phyloP scores from a whole-genome alignment of 2,113 vertebrate species.

The Caranx melampygus region DNA sequence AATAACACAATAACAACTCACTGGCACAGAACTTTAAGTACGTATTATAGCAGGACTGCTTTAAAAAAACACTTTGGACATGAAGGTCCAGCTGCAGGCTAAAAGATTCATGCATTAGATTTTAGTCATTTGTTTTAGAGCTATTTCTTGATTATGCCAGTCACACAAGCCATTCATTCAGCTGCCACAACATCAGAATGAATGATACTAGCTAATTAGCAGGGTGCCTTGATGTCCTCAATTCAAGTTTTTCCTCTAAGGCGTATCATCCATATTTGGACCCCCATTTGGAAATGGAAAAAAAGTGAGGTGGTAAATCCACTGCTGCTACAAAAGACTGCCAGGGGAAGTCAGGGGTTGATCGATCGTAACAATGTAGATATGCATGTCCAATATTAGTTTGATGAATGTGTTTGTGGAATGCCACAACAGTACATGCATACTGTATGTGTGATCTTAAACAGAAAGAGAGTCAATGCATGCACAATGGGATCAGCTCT shows the following conservation, averaged over 20 bases:
- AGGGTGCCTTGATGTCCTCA: conserved; percentile 4
- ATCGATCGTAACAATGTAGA: conserved; percentile 48
- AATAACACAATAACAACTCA: conserved; percentile 40
- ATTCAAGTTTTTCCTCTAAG: conserved; percentile 20
- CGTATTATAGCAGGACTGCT: not conserved
- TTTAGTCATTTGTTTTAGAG: conserved; percentile 5
- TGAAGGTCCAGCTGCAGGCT: conserved; percentile 35
- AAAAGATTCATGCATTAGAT: conserved; percentile 70
- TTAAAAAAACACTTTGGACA: conserved; percentile 6
- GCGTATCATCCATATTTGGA: conserved; percentile 42
- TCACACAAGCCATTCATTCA: conserved; percentile 72
- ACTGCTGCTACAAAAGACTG: conserved; percentile 12
- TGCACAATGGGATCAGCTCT: conserved; percentile 89
- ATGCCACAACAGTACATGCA: conserved; percentile 66
- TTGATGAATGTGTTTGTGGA: conserved; percentile 68
- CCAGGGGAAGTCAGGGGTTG: conserved; percentile 39
- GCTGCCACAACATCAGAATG: conserved; percentile 60
- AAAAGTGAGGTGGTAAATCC: conserved; percentile 36
- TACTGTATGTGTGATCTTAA: conserved; percentile 62
- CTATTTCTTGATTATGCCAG: conserved; percentile 32
- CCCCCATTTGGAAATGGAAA: conserved; percentile 6
- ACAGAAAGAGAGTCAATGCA: conserved; percentile 81
- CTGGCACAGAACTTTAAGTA: conserved; percentile 8
- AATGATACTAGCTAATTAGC: conserved; percentile 50
- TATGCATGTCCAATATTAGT: conserved; percentile 63